Conservation (phyloP, 2,888 invertebrate species). For the Alviniconcha strummeri region DNA sequence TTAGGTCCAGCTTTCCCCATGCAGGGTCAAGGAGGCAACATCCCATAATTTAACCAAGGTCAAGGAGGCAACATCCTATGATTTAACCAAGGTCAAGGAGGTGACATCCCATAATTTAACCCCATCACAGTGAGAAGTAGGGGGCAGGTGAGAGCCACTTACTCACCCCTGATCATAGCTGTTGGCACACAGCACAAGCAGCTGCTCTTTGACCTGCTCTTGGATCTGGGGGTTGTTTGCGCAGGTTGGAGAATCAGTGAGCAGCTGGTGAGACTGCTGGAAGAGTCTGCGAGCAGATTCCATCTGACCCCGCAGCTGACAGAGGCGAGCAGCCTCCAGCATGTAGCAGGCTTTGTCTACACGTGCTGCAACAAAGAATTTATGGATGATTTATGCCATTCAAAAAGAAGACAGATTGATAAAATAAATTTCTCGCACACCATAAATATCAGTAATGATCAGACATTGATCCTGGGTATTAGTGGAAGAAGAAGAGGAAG, state of each 20-base stretch:
- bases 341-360: not conserved
- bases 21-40: too few relatives aligned
- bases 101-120: too few relatives aligned
- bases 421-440: too few relatives aligned
- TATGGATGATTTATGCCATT: not conserved
- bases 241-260: not conserved
- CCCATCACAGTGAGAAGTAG: too few relatives aligned
- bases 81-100: too few relatives aligned
- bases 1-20: too few relatives aligned
- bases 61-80: too few relatives aligned
- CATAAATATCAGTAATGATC: too few relatives aligned
- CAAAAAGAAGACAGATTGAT: not conserved
- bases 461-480: too few relatives aligned
- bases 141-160: too few relatives aligned
- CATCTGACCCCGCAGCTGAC: not conserved
- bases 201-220: conserved; percentile 9
- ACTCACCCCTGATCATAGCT: conserved; percentile 19
- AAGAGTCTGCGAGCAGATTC: conserved; percentile 3
- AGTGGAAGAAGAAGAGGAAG: too few relatives aligned
- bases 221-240: not conserved
- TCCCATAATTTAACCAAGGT: too few relatives aligned
- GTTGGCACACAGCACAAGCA: conserved; percentile 12
- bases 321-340: conserved; percentile 7
- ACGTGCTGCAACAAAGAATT: not conserved
- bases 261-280: conserved; percentile 12